phyloP scores from a whole-genome alignment of 2,888 invertebrate genomes.

The Cosmopolites sordidus region DNA sequence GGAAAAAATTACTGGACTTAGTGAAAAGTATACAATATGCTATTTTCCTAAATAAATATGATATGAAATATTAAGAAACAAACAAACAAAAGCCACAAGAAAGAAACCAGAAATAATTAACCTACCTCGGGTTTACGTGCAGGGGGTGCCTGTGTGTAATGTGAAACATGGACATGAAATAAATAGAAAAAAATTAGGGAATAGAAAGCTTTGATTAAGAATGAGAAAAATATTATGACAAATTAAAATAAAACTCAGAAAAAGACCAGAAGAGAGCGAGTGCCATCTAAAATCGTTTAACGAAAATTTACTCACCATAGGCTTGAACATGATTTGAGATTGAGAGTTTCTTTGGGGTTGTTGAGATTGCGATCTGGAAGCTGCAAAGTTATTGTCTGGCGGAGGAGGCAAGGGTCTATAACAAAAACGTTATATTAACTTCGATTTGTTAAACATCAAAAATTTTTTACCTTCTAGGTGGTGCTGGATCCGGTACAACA shows the following conservation, averaged over 20 bases:
- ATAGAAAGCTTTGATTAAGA: slow-evolving; percentile 7
- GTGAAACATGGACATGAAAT: slow-evolving; percentile 57
- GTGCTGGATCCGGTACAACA: slow-evolving; percentile 81
- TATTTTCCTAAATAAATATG: too few relatives aligned
- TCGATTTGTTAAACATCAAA: slow-evolving; percentile 4
- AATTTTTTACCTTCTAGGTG: slow-evolving; percentile 56
- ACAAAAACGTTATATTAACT: slow-evolving; percentile 9
- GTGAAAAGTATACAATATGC: too few relatives aligned
- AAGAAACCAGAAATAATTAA: slow-evolving; percentile 34
- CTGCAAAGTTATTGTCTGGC: slow-evolving; percentile 61
- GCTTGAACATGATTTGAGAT: slow-evolving; percentile 81
- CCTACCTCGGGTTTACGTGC: slow-evolving; percentile 89
- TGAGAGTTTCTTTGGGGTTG: slow-evolving; percentile 79
- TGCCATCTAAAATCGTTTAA: neutral
- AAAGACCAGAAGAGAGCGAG: neutral
- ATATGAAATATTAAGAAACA: too few relatives aligned
- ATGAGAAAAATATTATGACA: slow-evolving; percentile 3
- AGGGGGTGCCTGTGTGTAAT: slow-evolving; percentile 69
- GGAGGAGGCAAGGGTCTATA: slow-evolving; percentile 78
- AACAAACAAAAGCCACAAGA: too few relatives aligned
- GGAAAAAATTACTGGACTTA: too few relatives aligned
- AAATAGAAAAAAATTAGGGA: slow-evolving; percentile 54
- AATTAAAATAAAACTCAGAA: neutral
- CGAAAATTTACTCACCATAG: slow-evolving; percentile 62
- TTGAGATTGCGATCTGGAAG: slow-evolving; percentile 50